Evolutionary conservation across 1,140 invertebrate species (phyloP), one percentile per base, ranked within the genome.

Genomic region (Steinernema khuongi): DNA sequence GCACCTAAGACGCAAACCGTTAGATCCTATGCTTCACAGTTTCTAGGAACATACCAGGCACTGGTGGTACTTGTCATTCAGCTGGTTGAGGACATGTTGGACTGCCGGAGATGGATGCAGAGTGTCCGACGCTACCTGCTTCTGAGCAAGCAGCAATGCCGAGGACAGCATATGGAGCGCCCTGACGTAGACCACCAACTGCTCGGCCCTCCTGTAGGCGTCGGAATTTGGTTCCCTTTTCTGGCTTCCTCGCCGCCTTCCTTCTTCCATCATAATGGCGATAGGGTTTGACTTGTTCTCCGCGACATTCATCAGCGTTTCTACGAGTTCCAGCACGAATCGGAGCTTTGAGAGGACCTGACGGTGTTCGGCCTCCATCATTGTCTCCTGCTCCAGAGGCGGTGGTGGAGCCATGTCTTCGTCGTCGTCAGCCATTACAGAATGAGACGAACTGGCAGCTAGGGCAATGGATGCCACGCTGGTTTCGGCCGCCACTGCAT

Each of bases 361-460:
- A 86, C 94, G 94, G 86, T 97, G 94, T 83, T 94, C 93, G 73
- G 91, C 91, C 83, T 95, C 93, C 76, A 97, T 89, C 22, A 98
- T 88, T 26, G 94, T 97, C 87, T 98, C 95, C 86, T 96, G 93
- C 36, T 93, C 92, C 71, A 98, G 87, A 85, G 96, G 94, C 2
- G 94, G 94, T 18, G 81, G 83, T 17, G 79, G 68, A 0, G 30
- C 19, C 1, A 60, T 60, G 1, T 77, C 76, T 4, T 76, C 77
- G 28, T 77, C 76, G n/a, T 26, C 68, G 30, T 76, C 67, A 11
- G 30, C 19, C 29, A 43, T 50, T 32, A 66, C 19, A 36, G 50
- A 60, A 22, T 60, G 50, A 14, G 50, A 60, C 4, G 50, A 60
- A 22, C 50, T 60, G 7, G 71, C 72, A 11, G 28, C 70, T 31